These are phyloP conservation scores for Cotesia typhae DNA, from an alignment of 1,140 invertebrate species.

Conservation along the genomic window DNA sequence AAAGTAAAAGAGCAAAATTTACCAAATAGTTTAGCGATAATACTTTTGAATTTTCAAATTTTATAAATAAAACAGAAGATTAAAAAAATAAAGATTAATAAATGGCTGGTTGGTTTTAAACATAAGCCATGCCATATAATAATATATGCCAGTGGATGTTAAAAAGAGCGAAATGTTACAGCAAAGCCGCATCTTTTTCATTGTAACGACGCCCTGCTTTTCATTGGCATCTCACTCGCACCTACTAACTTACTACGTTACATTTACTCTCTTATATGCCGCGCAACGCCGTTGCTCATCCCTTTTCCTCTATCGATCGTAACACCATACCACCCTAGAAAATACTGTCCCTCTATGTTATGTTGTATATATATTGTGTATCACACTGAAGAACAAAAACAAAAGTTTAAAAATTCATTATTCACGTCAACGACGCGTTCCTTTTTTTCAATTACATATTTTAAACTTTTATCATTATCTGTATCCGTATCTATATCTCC, in stretches of 20 bases:
- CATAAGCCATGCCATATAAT: neutral
- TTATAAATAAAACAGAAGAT: neutral
- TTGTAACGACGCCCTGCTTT: slow-evolving; percentile 20
- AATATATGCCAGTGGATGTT: neutral
- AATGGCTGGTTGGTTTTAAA: neutral
- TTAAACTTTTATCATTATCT: neutral
- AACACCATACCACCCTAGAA: slow-evolving; percentile 17
- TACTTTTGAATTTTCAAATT: slow-evolving; percentile 2
- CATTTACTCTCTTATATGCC: slow-evolving; percentile 19
- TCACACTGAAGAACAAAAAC: slow-evolving; percentile 3
- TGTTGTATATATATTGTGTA: slow-evolving; percentile 10
- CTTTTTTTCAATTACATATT: slow-evolving; percentile 3
- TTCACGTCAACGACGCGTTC: slow-evolving; percentile 1
- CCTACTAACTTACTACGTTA: neutral
- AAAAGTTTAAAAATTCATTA: slow-evolving; percentile 9
- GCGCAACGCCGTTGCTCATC: slow-evolving; percentile 27
- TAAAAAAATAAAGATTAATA: slow-evolving; percentile 18
- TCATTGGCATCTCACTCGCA: slow-evolving; percentile 9
- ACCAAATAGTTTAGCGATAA: neutral
- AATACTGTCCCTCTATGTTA: neutral
- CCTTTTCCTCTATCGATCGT: slow-evolving; percentile 23
- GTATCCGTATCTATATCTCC: neutral
- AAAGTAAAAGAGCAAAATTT: neutral
- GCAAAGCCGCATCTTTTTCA: slow-evolving; percentile 2
- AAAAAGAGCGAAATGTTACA: neutral